phyloP scores from a whole-genome alignment of 2,113 vertebrate genomes.

The Chlorodrepanis virens region DNA sequence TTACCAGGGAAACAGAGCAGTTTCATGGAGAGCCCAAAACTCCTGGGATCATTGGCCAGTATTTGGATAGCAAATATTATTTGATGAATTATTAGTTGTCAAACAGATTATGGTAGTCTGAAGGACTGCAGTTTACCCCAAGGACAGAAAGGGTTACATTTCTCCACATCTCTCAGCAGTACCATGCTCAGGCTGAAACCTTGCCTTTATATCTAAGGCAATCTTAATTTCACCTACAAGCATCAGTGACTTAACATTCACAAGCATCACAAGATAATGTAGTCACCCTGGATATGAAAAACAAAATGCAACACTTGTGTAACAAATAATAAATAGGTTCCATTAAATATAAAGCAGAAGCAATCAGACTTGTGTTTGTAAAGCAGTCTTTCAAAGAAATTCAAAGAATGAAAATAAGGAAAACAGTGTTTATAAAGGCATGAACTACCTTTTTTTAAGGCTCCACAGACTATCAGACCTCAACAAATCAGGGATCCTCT shows the following conservation, averaged over 20 bases:
- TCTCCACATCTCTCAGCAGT: background rate
- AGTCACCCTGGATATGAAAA: constrained; percentile 35
- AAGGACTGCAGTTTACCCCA: background rate
- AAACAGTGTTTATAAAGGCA: background rate
- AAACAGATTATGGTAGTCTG: background rate
- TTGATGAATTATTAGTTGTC: background rate
- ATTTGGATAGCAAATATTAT: background rate
- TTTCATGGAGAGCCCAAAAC: background rate
- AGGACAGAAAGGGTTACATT: background rate
- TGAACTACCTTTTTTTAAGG: background rate
- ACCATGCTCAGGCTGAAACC: background rate
- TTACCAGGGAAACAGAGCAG: background rate
- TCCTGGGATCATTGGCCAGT: background rate
- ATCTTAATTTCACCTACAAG: constrained; percentile 59
- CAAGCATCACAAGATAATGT: constrained; percentile 53
- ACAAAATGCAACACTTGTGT: background rate
- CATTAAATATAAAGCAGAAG: background rate
- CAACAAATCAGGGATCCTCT: background rate
- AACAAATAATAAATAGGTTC: constrained; percentile 41
- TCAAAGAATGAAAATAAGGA: background rate
- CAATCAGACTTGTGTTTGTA: background rate
- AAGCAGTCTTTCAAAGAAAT: background rate
- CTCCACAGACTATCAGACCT: background rate
- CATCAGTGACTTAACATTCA: constrained; percentile 39
- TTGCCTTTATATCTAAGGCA: constrained; percentile 29